A percentile compares a stretch with the other conserved stretches of the same genome.
Conservation (phyloP, 2,888 invertebrate genomes). For the Rhagonycha fulva region DNA sequence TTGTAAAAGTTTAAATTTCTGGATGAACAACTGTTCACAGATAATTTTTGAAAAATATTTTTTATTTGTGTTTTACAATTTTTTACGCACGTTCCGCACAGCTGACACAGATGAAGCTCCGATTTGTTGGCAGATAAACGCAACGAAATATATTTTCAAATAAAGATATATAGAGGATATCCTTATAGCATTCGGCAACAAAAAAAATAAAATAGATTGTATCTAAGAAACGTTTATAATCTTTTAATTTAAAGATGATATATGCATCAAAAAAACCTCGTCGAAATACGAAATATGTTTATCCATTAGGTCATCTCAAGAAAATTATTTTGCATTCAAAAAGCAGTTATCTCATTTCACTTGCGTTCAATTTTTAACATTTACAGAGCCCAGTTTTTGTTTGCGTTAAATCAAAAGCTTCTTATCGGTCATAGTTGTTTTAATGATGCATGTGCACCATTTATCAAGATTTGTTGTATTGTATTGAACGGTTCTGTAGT, state of each 20-base stretch:
- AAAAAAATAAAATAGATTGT: conserved; percentile 6
- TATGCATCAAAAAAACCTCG: neutral
- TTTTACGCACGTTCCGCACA: conserved; percentile 26
- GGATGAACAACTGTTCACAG: neutral
- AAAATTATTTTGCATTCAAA: neutral
- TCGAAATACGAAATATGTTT: neutral
- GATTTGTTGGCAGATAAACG: conserved; percentile 25
- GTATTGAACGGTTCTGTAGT: neutral
- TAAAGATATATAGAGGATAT: conserved; percentile 24
- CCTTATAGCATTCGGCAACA: conserved; percentile 18
- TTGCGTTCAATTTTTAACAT: neutral
- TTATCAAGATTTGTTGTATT: neutral
- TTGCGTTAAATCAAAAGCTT: neutral
- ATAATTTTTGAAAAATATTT: conserved; percentile 4
- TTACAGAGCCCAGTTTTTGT: neutral
- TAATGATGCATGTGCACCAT: neutral
- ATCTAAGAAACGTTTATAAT: conserved; percentile 19
- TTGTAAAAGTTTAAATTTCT: neutral
- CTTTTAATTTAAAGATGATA: conserved; percentile 13
- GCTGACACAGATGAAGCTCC: conserved; percentile 26
- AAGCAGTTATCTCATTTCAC: neutral
- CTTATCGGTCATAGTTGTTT: neutral
- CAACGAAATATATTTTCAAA: conserved; percentile 23
- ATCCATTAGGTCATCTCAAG: neutral
- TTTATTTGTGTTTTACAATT: conserved; percentile 22